Evolutionary conservation across 1,140 invertebrate species (phyloP).

Genomic region (Lycorma delicatula): DNA sequence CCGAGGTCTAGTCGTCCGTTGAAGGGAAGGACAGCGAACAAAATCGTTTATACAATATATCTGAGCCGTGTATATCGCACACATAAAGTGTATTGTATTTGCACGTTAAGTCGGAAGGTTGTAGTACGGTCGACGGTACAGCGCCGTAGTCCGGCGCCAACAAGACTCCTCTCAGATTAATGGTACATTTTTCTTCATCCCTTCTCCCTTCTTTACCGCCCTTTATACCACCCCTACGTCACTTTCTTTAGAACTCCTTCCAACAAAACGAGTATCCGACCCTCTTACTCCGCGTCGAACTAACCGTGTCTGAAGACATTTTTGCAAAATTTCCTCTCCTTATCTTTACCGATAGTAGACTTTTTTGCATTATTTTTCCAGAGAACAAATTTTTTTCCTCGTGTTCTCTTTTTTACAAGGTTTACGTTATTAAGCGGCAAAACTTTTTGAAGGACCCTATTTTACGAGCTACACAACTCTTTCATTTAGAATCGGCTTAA

Average conservation of each 20-base stretch:
- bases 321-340: slow-evolving; percentile 5
- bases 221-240: slow-evolving; percentile 1
- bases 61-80: too few relatives aligned
- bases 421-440: not conserved
- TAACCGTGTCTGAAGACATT: slow-evolving; percentile 1
- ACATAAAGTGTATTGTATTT: too few relatives aligned
- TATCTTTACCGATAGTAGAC: slow-evolving; percentile 4
- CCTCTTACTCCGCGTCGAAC: too few relatives aligned
- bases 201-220: slow-evolving; percentile 7
- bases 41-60: too few relatives aligned
- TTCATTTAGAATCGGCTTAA: slow-evolving; percentile 1
- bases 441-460: slow-evolving; percentile 7
- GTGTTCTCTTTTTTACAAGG: not conserved
- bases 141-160: slow-evolving; percentile 1
- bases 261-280: too few relatives aligned
- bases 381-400: too few relatives aligned
- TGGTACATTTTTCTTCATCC: slow-evolving; percentile 19
- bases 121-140: not conserved
- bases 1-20: too few relatives aligned
- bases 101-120: too few relatives aligned
- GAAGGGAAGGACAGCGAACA: too few relatives aligned
- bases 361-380: not conserved
- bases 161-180: slow-evolving; percentile 12
- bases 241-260: slow-evolving; percentile 1
- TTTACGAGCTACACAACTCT: slow-evolving; percentile 4